Conservation (phyloP, 1,140 invertebrate genomes). For the Drosophila baimaii region DNA sequence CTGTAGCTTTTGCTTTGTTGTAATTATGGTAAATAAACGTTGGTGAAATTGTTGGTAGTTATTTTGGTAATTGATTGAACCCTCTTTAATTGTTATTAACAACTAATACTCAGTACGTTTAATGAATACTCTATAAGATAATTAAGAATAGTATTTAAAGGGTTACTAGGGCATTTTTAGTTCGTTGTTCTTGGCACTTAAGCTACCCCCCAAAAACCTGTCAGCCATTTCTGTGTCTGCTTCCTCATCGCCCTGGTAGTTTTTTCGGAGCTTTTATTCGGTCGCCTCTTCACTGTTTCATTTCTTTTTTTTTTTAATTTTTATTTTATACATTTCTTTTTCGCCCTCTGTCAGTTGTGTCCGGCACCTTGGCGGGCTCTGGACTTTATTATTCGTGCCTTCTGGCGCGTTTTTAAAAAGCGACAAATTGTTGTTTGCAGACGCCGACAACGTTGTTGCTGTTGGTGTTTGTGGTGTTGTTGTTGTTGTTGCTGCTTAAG, state of each 20-base stretch:
- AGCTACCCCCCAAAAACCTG: slow-evolving; percentile 5
- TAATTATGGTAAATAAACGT: not conserved
- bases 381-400: slow-evolving; percentile 69
- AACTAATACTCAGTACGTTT: too few relatives aligned
- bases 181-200: slow-evolving; percentile 2
- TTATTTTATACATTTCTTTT: slow-evolving; percentile 20
- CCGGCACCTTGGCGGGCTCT: slow-evolving; percentile 54
- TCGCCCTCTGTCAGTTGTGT: slow-evolving; percentile 34
- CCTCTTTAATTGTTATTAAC: not conserved
- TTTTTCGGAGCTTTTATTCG: slow-evolving; percentile 14
- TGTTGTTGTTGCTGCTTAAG: slow-evolving; percentile 60
- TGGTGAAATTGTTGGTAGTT: not conserved
- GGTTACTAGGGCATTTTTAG: slow-evolving; percentile 2
- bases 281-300: slow-evolving; percentile 14
- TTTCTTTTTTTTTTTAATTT: not conserved
- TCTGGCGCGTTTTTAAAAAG: slow-evolving; percentile 78
- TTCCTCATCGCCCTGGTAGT: not conserved
- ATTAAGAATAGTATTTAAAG: too few relatives aligned
- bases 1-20: not conserved
- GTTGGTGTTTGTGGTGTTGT: slow-evolving; percentile 14
- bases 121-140: too few relatives aligned
- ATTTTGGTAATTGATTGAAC: not conserved
- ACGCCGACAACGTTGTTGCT: slow-evolving; percentile 63
- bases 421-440: slow-evolving; percentile 80
- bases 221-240: slow-evolving; percentile 9